Evolutionary conservation across 2,113 vertebrate species (phyloP).

Genomic region (Girardinichthys multiradiatus): DNA sequence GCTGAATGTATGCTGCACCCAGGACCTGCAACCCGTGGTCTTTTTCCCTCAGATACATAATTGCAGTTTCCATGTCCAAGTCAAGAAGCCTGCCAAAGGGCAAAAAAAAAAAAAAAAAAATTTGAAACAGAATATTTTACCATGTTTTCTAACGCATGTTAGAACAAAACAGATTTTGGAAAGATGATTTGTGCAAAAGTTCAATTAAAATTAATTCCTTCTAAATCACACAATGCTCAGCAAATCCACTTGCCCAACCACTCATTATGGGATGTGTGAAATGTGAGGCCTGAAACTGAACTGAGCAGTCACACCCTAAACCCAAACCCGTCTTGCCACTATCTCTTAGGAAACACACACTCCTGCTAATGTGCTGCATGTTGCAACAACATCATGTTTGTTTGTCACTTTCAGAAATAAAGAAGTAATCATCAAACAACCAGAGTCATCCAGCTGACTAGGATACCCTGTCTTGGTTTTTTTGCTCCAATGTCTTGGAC

Average conservation of each 20-base stretch:
- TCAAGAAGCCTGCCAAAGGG: constrained; percentile 85
- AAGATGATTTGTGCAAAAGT: constrained; percentile 34
- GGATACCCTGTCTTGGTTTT: not conserved
- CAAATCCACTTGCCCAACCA: constrained; percentile 34
- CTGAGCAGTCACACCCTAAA: constrained; percentile 69
- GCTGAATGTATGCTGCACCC: constrained; percentile 93
- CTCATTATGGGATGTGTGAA: constrained; percentile 65
- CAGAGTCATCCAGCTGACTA: not conserved
- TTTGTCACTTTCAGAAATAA: not conserved
- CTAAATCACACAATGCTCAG: constrained; percentile 48
- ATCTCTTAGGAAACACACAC: constrained; percentile 35
- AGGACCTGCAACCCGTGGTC: constrained; percentile 90
- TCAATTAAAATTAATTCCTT: constrained; percentile 22
- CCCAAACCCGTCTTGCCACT: constrained; percentile 71
- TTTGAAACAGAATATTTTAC: constrained; percentile 4
- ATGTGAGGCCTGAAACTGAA: constrained; percentile 51
- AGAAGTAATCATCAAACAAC: not conserved
- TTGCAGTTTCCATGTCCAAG: constrained; percentile 86
- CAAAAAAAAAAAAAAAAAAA: constrained; percentile 30
- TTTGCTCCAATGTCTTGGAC: not conserved
- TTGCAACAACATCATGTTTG: constrained; percentile 3
- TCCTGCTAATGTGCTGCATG: constrained; percentile 7
- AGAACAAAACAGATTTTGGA: not conserved
- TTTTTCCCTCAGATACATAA: constrained; percentile 84
- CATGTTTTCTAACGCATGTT: not conserved